A percentile compares a stretch with the other conserved stretches of the same genome.
phyloP scores from a whole-genome alignment of 1,140 invertebrate genomes.

The Dendrolimus punctatus region DNA sequence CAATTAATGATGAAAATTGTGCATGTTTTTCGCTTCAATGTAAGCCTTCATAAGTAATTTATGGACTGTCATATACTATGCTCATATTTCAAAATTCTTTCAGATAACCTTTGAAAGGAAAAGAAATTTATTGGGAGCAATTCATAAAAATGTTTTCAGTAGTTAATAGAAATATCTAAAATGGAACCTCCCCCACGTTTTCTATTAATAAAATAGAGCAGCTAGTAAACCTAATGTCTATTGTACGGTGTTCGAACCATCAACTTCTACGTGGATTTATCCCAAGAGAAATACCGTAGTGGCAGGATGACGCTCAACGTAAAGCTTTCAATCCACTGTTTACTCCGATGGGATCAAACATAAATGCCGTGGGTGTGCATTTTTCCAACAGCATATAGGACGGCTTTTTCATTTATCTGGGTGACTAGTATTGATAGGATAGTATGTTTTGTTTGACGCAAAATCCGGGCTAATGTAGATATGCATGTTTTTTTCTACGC shows the following conservation, averaged over 20 bases:
- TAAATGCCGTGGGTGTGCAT: constrained; percentile 7
- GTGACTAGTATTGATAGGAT: no score
- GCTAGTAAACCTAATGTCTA: constrained; percentile 19
- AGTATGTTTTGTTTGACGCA: no score
- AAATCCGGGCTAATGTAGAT: no score
- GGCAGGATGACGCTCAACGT: constrained; percentile 17
- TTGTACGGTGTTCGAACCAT: constrained; percentile 20
- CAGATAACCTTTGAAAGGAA: no score
- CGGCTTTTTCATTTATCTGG: no score
- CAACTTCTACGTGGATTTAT: constrained; percentile 15
- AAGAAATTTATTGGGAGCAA: no score
- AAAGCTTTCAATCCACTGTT: constrained; percentile 19
- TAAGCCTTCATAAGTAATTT: no score
- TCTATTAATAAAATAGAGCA: constrained; percentile 11
- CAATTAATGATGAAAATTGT: no score
- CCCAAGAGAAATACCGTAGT: constrained; percentile 22
- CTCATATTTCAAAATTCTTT: no score
- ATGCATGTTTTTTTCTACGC: no score
- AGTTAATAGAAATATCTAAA: background rate
- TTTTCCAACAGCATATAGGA: background rate
- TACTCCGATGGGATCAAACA: constrained; percentile 13
- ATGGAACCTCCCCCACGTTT: constrained; percentile 12
- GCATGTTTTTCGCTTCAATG: no score
- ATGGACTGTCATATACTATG: no score
- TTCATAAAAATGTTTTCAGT: background rate